Conservation (phyloP, 35 echinoderm and acorn worm species). For the Ophiothrix spiculata region DNA sequence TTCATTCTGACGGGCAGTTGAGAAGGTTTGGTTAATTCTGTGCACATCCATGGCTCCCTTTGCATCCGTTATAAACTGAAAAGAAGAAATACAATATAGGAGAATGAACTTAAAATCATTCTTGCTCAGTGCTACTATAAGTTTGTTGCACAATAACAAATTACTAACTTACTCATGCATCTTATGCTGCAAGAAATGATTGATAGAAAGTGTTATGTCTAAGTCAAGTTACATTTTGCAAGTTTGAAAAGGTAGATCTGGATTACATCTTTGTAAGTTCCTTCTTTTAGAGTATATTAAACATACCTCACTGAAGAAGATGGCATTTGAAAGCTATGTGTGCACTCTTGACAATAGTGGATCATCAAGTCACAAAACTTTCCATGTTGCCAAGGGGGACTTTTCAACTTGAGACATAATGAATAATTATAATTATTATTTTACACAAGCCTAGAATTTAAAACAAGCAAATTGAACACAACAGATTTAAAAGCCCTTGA, state of each 20-base stretch:
- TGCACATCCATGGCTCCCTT: background rate
- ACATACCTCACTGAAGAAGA: background rate
- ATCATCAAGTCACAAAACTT: background rate
- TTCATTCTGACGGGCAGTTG: background rate
- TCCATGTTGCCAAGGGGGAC: background rate
- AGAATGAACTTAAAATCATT: background rate
- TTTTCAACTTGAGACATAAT: background rate
- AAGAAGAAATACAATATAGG: background rate
- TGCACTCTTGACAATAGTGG: background rate
- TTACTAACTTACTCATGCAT: background rate
- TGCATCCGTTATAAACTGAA: background rate
- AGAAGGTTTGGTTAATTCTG: background rate
- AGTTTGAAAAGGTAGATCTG: too few relatives aligned
- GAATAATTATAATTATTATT: background rate
- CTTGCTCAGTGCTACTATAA: background rate
- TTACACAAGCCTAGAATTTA: background rate
- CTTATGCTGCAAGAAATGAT: background rate
- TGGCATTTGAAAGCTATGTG: background rate
- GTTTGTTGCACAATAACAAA: background rate
- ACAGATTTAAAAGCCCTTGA: too few relatives aligned
- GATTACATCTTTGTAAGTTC: too few relatives aligned
- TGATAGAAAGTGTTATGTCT: background rate
- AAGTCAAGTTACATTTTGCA: too few relatives aligned
- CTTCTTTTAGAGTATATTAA: background rate
- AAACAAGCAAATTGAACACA: background rate